Evolutionary conservation across 2,888 invertebrate genomes (phyloP).

Genomic region (Lasioglossum vierecki): DNA sequence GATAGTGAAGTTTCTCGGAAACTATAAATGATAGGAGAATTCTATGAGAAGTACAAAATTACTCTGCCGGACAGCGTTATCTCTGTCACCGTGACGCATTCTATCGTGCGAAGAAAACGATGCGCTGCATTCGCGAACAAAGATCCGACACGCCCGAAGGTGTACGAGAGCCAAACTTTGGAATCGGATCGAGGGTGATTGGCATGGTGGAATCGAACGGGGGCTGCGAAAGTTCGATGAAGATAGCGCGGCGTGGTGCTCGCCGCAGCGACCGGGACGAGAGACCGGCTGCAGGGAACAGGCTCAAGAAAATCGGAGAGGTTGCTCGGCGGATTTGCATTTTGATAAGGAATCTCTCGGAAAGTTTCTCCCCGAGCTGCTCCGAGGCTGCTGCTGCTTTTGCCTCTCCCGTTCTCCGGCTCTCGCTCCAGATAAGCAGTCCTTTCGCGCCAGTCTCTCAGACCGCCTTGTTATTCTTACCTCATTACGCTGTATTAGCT

Average conservation of each 20-base stretch:
- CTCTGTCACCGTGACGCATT: not conserved
- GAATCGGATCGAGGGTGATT: conserved; percentile 30
- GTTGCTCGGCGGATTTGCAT: conserved; percentile 82
- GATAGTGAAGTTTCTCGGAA: not conserved
- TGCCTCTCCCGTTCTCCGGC: conserved; percentile 31
- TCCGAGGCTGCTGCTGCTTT: conserved; percentile 30
- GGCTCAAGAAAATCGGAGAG: conserved; percentile 66
- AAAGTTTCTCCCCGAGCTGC: conserved; percentile 75
- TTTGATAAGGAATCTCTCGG: conserved; percentile 83
- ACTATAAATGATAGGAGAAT: not conserved
- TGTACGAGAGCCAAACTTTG: not conserved
- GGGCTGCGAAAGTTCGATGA: conserved; percentile 16
- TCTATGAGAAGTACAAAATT: not conserved
- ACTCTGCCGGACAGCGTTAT: not conserved
- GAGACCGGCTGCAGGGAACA: conserved; percentile 27
- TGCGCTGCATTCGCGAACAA: not conserved
- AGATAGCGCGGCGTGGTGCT: conserved; percentile 7
- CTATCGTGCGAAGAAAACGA: not conserved
- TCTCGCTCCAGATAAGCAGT: conserved; percentile 50
- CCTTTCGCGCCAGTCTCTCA: conserved; percentile 35
- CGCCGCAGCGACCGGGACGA: conserved; percentile 15
- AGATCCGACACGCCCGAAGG: not conserved
- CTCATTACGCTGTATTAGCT: conserved; percentile 82
- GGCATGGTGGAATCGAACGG: conserved; percentile 2
- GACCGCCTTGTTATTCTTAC: conserved; percentile 79